Evolutionary conservation across 2,888 invertebrate species (phyloP), one percentile per base, ranked within the genome.

Genomic region (Callinectes sapidus): DNA sequence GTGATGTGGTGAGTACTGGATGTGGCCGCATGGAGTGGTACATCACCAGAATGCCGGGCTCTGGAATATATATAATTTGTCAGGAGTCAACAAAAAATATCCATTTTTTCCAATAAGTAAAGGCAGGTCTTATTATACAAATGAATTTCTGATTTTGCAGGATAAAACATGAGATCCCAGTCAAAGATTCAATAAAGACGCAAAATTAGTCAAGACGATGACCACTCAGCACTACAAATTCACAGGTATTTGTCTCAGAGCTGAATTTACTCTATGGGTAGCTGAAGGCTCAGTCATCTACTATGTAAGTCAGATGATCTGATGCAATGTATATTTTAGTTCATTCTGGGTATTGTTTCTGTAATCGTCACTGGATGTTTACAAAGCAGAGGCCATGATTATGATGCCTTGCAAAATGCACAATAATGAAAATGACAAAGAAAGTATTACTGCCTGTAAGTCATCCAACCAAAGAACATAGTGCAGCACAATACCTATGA

Each of bases 11-110:
- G 95, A 98, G 98, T 32, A 97, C 97, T 88, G 98, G 98, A 96
- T 98, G 98, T 93, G 98, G 98, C 95, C 98, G 96, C 97, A 98
- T 97, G 87, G 98, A 98, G 96, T 98, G 98, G 96, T 98, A 98
- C 98, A 98, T 98, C 42, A 98, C 98, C 95, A 98, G 96, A 95
- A 98, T 98, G 18, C 98, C 98, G 39, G 98, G 98, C 96, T 98
- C 98, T 94, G 92, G 77, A 81, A 18, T 23, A 61, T 23, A 61
- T 18, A 35, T 16, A 18, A 81, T 35, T 13, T 0, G 14, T 35
- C 16, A 81, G 13, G 35, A 81, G 35, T 16, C 1, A 2, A 16
- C 35, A 13, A 71, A 81, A 81, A 81, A 77, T 3, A 35, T 16
- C 14, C 32, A 81, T 16, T 81, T 1, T 2, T 81, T 13, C 16